A percentile compares a stretch with the other conserved stretches of the same genome.
Conservation (phyloP, 2,113 vertebrate species). For the Spheniscus mendiculus region DNA sequence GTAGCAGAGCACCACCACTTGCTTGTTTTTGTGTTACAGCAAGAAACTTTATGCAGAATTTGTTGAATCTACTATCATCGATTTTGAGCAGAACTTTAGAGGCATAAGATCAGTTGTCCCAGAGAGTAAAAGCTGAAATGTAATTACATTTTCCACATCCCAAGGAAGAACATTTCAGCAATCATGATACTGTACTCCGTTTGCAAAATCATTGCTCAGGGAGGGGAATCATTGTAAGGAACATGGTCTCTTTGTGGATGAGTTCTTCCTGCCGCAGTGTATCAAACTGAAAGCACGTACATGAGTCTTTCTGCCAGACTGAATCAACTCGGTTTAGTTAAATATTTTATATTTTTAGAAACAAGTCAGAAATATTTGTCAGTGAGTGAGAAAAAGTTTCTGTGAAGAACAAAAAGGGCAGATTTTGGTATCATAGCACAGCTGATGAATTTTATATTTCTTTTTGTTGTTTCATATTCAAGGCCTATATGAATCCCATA, state of each 20-base stretch:
- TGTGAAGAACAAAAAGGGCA: neutral
- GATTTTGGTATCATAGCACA: neutral
- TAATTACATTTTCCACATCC: neutral
- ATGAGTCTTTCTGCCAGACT: neutral
- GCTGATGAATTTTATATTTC: neutral
- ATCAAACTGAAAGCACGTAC: neutral
- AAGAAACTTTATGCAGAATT: neutral
- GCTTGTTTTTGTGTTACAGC: neutral
- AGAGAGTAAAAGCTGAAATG: neutral
- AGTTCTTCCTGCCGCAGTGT: neutral
- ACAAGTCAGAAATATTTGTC: neutral
- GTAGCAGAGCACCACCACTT: neutral
- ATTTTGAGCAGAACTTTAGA: neutral
- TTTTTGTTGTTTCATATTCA: conserved; percentile 26
- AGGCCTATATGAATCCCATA: conserved; percentile 98
- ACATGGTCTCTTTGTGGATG: neutral
- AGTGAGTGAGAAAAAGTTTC: neutral
- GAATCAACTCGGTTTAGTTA: neutral
- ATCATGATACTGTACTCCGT: neutral
- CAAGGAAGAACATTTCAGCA: neutral
- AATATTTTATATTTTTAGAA: neutral
- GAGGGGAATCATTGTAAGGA: neutral
- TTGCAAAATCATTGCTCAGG: neutral
- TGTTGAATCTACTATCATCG: neutral
- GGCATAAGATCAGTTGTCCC: neutral